Base-by-base conservation (phyloP, 2,113 vertebrate genomes). In the Dryoscopus gambensis region DNA sequence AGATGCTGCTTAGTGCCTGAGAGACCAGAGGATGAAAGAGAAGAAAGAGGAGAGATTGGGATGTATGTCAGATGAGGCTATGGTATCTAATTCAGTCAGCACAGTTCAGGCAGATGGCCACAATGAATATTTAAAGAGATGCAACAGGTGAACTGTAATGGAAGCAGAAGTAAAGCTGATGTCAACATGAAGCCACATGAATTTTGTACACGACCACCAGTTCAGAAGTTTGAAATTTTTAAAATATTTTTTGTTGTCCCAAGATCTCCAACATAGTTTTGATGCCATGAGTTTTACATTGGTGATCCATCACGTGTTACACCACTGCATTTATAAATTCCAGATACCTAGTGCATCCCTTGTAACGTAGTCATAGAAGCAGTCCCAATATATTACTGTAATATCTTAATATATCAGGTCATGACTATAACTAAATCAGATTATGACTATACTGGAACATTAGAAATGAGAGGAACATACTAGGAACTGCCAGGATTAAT, bases 51-150 rank as follows among this genome's bases (percentile, higher is more conserved):
- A 89, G 59, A 57, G 52, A 35, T 10, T 85, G 35, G 33, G 80
- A 78, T 59, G 25, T 35, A 3, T 86, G 77, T 86, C 68, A 67
- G 27, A 70, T 89, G 79, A 74, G 42, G 75, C 42, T 74, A 19
- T 20, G 50, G 60, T 90, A 59, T 90, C 63, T 55, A 33, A 59
- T 83, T 96, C 47, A 52, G 67, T 77, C 74, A 77, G 79, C 6
- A 2, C 14, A 35, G 63, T 74, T 92, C 86, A 94, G 55, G 79
- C n/a, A 77, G 83, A 31, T 44, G 59, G 68, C 47, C 64, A 70
- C 5, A 4, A 89, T 96, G 60, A 95, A 96, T 97, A 81, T 89
- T 95, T 90, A 56, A 95, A 90, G 64, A 84, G 8, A 52, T 78
- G 62, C 3, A 6, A 49, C 42, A 94, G 68, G 30, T 86, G 50